Percentiles rank a stretch among this genome's conserved stretches.
Evolutionary conservation across 2,888 invertebrate species (phyloP).

Genomic region (Didymodactylos carnosus): DNA sequence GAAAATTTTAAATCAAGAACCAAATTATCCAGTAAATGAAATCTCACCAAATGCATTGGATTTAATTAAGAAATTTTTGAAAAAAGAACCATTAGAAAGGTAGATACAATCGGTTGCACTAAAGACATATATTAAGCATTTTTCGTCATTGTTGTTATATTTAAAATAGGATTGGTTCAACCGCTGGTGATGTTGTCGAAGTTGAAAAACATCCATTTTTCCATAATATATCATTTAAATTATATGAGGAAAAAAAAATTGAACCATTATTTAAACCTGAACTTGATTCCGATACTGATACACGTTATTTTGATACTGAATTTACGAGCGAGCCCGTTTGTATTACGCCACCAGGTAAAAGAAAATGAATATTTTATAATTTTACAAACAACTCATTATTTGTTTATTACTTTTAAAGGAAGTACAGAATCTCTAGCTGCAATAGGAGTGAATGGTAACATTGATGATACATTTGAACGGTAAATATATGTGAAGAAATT

Average conservation of each 20-base stretch:
- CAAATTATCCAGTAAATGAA: background rate
- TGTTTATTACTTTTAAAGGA: background rate
- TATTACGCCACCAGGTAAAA: constrained; percentile 23
- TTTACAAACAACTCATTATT: too few relatives aligned
- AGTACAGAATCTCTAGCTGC: background rate
- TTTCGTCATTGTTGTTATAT: constrained; percentile 22
- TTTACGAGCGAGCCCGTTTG: constrained; percentile 54
- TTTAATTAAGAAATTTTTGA: background rate
- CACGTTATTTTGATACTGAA: constrained; percentile 88
- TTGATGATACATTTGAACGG: background rate
- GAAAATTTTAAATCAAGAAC: constrained; percentile 4
- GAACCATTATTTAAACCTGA: constrained; percentile 47
- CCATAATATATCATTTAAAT: constrained; percentile 40
- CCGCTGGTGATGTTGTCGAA: constrained; percentile 39
- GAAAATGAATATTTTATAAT: too few relatives aligned
- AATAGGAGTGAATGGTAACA: background rate
- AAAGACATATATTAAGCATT: background rate
- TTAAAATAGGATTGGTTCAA: constrained; percentile 15
- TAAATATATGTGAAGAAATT: too few relatives aligned
- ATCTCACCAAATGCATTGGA: background rate
- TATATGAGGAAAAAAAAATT: constrained; percentile 42
- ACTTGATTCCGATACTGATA: constrained; percentile 85
- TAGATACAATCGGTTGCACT: background rate
- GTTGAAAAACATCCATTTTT: constrained; percentile 41
- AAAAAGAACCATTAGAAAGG: constrained; percentile 7